Evolutionary conservation across 1,140 invertebrate species (phyloP).

Genomic region (Melanaphis sacchari): DNA sequence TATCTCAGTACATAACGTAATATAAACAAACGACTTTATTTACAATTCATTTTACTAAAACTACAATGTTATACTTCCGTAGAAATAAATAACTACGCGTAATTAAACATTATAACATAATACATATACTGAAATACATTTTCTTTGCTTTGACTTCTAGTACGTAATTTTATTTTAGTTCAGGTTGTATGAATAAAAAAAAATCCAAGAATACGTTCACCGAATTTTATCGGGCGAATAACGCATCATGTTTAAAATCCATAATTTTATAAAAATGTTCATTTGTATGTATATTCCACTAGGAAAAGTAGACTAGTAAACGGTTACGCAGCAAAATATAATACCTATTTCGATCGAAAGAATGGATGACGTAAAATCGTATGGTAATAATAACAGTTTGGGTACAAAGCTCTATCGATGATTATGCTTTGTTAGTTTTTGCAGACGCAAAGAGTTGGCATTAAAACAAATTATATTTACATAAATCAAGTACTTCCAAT

Average conservation of each 20-base stretch:
- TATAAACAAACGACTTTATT: not conserved
- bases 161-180: not conserved
- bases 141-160: not conserved
- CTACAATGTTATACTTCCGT: not conserved
- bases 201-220: not conserved
- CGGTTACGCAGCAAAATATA: not conserved
- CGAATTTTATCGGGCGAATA: not conserved
- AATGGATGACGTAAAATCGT: not conserved
- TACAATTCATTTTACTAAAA: not conserved
- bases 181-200: not conserved
- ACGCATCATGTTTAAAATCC: not conserved
- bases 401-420: not conserved
- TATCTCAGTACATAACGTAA: not conserved
- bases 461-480: not conserved
- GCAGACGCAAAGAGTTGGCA: not conserved
- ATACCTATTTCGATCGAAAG: not conserved
- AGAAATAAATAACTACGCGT: not conserved
- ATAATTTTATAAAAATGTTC: not conserved
- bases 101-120: slow-evolving; percentile 2
- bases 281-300: not conserved
- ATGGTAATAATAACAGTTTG: not conserved
- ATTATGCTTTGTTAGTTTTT: not conserved
- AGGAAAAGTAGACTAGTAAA: not conserved
- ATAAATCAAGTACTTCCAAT: not conserved
- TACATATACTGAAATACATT: not conserved